Conservation (phyloP, 1,140 invertebrate species). For the Drosophila paulistorum region DNA sequence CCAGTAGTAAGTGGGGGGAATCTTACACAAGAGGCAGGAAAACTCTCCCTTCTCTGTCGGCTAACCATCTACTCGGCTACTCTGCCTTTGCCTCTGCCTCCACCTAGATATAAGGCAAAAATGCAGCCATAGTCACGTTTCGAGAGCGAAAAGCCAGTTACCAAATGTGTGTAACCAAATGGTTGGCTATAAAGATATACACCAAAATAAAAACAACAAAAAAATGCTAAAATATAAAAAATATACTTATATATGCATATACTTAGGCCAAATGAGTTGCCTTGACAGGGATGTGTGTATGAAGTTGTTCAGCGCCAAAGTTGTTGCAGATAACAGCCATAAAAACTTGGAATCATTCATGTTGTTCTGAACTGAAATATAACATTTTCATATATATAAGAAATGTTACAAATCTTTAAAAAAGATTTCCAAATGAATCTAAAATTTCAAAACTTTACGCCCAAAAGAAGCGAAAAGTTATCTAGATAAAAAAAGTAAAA, state of each 20-base stretch:
- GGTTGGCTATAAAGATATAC: conserved; percentile 60
- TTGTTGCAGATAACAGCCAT: conserved; percentile 12
- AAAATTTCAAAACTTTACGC: too few species aligned
- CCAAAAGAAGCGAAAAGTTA: too few species aligned
- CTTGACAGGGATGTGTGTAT: conserved; percentile 25
- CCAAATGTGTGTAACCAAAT: conserved; percentile 63
- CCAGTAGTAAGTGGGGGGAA: conserved; percentile 39
- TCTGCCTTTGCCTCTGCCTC: neutral
- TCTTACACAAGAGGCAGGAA: conserved; percentile 63
- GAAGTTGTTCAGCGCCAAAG: neutral
- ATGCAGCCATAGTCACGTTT: conserved; percentile 77
- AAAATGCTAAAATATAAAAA: conserved; percentile 44
- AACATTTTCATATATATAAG: neutral
- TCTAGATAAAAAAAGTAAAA: too few species aligned
- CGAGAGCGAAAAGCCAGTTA: conserved; percentile 44
- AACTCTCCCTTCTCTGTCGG: neutral
- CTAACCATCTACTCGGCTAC: neutral
- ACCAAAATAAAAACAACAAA: conserved; percentile 37
- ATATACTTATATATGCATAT: conserved; percentile 51
- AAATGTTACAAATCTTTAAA: neutral
- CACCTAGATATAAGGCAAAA: conserved; percentile 39
- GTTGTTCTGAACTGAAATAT: neutral
- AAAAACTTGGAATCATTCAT: neutral
- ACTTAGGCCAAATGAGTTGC: conserved; percentile 49
- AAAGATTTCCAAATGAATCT: too few species aligned